These are phyloP conservation scores for Ectobius pallidus DNA, from an alignment of 2,888 invertebrate species.

Conservation along the genomic window DNA sequence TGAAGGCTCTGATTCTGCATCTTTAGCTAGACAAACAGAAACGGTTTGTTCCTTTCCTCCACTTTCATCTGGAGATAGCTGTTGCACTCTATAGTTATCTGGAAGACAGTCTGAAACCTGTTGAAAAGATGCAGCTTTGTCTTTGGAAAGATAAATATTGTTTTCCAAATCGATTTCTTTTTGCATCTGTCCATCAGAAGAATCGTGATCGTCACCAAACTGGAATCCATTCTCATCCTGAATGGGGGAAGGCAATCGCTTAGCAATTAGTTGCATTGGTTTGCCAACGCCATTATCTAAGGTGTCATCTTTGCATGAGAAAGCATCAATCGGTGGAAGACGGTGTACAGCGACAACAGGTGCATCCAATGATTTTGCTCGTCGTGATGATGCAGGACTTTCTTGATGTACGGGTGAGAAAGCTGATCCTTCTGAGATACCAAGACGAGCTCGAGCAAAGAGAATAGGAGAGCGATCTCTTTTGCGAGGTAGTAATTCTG, in stretches of 20 bases:
- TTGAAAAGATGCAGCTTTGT: no score
- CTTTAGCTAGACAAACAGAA: no score
- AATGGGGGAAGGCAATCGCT: constrained; percentile 17
- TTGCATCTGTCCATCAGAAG: neutral
- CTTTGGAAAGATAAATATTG: no score
- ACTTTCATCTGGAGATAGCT: no score
- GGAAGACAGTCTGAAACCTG: no score
- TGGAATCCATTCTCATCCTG: neutral
- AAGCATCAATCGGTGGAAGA: constrained; percentile 82
- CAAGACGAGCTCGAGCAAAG: constrained; percentile 79
- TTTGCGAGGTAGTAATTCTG: constrained; percentile 56
- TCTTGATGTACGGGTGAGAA: constrained; percentile 74
- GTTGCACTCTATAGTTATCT: no score
- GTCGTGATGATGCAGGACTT: constrained; percentile 74
- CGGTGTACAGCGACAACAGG: constrained; percentile 81
- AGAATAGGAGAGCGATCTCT: constrained; percentile 77
- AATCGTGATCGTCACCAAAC: neutral
- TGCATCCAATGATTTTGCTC: constrained; percentile 84
- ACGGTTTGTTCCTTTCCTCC: no score
- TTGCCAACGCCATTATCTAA: constrained; percentile 69
- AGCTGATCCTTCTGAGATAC: constrained; percentile 84
- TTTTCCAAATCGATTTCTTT: neutral
- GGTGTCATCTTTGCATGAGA: constrained; percentile 88
- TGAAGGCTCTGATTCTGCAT: no score
- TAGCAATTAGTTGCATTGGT: neutral